A percentile compares a stretch with the other conserved stretches of the same genome.
Conservation (phyloP, 1,140 invertebrate genomes). For the Drosophila athabasca region DNA sequence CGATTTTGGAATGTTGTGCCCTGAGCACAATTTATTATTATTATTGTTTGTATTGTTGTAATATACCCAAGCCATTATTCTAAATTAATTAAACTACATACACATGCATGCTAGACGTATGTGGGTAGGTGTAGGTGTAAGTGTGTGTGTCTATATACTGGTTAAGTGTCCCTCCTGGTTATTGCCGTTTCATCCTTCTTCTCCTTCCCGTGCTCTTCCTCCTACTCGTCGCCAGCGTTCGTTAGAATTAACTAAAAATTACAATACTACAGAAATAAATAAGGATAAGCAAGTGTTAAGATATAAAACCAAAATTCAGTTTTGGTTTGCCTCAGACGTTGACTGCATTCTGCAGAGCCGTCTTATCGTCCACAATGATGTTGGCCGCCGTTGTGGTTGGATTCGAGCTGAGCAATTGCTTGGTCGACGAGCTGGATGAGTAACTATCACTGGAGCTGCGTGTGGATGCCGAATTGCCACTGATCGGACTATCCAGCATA, state of each 20-base stretch:
- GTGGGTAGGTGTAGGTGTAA: slow-evolving; percentile 11
- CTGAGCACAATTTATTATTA: slow-evolving; percentile 15
- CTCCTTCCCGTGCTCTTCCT: background rate
- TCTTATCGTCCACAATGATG: slow-evolving; percentile 81
- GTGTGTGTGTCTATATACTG: slow-evolving; percentile 30
- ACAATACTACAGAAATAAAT: slow-evolving; percentile 34
- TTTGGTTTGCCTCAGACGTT: slow-evolving; percentile 62
- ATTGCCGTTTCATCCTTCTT: background rate
- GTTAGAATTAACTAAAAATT: slow-evolving; percentile 49
- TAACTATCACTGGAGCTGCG: slow-evolving; percentile 90
- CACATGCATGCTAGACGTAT: slow-evolving; percentile 30
- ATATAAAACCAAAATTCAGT: slow-evolving; percentile 12
- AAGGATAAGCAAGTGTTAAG: background rate
- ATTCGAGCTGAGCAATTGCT: slow-evolving; percentile 86
- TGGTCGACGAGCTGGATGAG: slow-evolving; percentile 89
- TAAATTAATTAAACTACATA: slow-evolving; percentile 46
- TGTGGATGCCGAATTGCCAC: slow-evolving; percentile 85
- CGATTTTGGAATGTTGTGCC: slow-evolving; percentile 19
- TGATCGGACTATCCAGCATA: slow-evolving; percentile 87
- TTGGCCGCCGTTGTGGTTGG: slow-evolving; percentile 77
- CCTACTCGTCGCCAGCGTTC: slow-evolving; percentile 1
- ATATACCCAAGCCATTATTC: slow-evolving; percentile 52
- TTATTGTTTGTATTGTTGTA: slow-evolving; percentile 32
- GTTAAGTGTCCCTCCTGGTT: slow-evolving; percentile 39
- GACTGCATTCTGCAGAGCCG: slow-evolving; percentile 77